Evolutionary conservation across 2,888 invertebrate genomes (phyloP).

Genomic region (Phyto melanocephala): DNA sequence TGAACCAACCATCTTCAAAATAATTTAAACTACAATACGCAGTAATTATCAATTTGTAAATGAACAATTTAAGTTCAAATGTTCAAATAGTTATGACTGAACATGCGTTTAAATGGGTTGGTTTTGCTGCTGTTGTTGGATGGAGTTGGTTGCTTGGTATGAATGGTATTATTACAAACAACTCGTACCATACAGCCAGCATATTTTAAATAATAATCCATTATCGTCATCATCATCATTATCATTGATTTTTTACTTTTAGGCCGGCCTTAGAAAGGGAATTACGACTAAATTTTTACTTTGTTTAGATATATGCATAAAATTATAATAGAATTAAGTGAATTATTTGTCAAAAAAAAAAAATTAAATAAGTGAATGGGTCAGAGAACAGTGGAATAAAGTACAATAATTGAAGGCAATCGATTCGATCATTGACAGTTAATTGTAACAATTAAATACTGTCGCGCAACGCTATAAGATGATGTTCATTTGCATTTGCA

Average conservation of each 20-base stretch:
- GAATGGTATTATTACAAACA: slow-evolving; percentile 27
- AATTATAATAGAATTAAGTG: slow-evolving; percentile 1
- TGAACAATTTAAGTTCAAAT: slow-evolving; percentile 62
- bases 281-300: background rate
- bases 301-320: background rate
- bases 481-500: no score
- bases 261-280: slow-evolving; percentile 28
- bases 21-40: slow-evolving; percentile 40
- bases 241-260: slow-evolving; percentile 31
- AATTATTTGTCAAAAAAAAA: background rate
- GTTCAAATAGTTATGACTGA: slow-evolving; percentile 54
- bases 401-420: no score
- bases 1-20: slow-evolving; percentile 33
- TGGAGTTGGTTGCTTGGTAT: background rate
- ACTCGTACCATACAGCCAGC: slow-evolving; percentile 25
- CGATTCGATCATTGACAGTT: no score
- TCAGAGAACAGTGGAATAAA: background rate
- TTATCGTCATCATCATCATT: slow-evolving; percentile 21
- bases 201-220: slow-evolving; percentile 49
- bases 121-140: background rate
- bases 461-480: no score
- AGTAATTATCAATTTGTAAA: slow-evolving; percentile 61
- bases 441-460: no score
- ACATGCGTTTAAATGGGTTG: background rate
- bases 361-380: background rate